Conservation (phyloP, 2,797 vertebrate genomes). For the Balearica regulorum region DNA sequence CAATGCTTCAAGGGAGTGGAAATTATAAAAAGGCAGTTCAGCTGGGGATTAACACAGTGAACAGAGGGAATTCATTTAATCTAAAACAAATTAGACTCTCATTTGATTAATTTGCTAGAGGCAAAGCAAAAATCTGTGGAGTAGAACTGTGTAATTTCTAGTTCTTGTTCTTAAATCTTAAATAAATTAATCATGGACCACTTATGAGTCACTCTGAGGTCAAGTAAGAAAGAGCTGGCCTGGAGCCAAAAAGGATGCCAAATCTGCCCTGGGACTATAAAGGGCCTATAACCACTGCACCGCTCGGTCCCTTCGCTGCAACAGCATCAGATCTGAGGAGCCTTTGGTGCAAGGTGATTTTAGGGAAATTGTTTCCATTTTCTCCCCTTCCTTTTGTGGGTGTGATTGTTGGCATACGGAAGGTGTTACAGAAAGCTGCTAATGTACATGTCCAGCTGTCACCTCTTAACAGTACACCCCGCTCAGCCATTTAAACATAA, state of each 20-base stretch:
- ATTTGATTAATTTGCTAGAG: slow-evolving; percentile 57
- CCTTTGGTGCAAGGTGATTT: background rate
- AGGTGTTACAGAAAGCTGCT: background rate
- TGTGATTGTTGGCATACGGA: background rate
- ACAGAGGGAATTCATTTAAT: slow-evolving; percentile 51
- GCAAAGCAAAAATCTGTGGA: slow-evolving; percentile 46
- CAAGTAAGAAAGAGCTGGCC: slow-evolving; percentile 35
- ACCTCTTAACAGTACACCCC: background rate
- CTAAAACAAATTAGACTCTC: slow-evolving; percentile 48
- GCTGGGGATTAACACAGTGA: background rate
- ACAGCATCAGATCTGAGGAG: background rate
- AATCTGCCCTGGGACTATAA: background rate
- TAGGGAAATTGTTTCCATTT: background rate
- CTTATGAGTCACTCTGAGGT: slow-evolving; percentile 23
- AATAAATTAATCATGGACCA: slow-evolving; percentile 54
- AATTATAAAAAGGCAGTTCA: slow-evolving; percentile 36
- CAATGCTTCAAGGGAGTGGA: slow-evolving; percentile 11
- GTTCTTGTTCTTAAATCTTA: slow-evolving; percentile 44
- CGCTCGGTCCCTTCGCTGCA: background rate
- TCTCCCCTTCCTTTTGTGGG: background rate
- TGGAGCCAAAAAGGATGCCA: slow-evolving; percentile 19
- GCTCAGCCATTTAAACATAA: background rate
- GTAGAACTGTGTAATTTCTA: slow-evolving; percentile 44
- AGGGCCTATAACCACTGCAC: background rate
- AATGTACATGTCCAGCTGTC: background rate